A percentile compares a stretch with the other conserved stretches of the same genome.
phyloP scores from a whole-genome alignment of 2,888 invertebrate species.

The Synanthedon vespiformis region DNA sequence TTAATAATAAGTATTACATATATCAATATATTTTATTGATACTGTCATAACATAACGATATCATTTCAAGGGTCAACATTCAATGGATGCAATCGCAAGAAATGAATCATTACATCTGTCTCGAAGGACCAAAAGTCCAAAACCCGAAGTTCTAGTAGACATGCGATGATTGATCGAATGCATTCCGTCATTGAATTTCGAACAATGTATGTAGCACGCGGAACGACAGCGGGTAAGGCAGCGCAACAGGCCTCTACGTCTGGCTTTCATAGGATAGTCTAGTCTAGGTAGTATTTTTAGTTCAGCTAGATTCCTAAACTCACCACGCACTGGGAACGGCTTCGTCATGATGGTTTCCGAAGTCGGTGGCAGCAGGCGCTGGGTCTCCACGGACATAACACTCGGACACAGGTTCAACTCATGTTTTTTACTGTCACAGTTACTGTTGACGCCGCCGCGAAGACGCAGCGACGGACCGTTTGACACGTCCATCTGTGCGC shows the following conservation, averaged over 20 bases:
- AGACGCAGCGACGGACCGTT: slow-evolving; percentile 61
- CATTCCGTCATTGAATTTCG: too few relatives aligned
- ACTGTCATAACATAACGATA: too few relatives aligned
- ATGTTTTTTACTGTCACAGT: slow-evolving; percentile 53
- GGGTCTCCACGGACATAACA: slow-evolving; percentile 77
- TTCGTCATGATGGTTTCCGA: slow-evolving; percentile 90
- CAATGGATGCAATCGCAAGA: too few relatives aligned
- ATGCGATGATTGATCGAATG: too few relatives aligned
- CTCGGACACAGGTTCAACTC: slow-evolving; percentile 75
- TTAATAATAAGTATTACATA: too few relatives aligned
- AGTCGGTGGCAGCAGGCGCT: slow-evolving; percentile 79
- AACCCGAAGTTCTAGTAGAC: too few relatives aligned
- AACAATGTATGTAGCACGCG: neutral
- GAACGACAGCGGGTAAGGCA: slow-evolving; percentile 6
- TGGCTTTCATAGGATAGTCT: slow-evolving; percentile 22
- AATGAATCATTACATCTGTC: too few relatives aligned
- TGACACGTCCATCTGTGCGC: slow-evolving; percentile 46
- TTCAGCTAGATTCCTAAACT: slow-evolving; percentile 13
- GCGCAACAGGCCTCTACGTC: neutral
- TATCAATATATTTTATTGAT: too few relatives aligned
- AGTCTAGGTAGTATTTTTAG: slow-evolving; percentile 36
- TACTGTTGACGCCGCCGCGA: slow-evolving; percentile 48
- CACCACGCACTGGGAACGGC: slow-evolving; percentile 89
- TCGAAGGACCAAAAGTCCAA: too few relatives aligned
- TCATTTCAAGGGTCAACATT: too few relatives aligned